Percentiles rank a stretch among this genome's conserved stretches.
Conservation (phyloP, 2,888 invertebrate species). For the Chelonus formosanus region DNA sequence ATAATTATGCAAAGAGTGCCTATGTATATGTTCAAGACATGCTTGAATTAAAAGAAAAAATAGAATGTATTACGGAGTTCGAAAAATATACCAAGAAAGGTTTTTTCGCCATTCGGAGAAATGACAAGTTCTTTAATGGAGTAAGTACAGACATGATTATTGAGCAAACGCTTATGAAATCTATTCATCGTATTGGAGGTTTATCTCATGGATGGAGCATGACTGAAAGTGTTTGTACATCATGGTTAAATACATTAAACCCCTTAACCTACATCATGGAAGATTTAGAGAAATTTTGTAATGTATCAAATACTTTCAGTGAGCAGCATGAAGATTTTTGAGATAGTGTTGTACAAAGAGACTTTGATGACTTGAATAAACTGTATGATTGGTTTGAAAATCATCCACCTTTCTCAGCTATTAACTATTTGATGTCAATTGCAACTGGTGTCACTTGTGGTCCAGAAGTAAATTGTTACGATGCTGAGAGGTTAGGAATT, state of each 20-base stretch:
- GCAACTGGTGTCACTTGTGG: slow-evolving; percentile 13
- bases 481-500: background rate
- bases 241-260: too few relatives aligned
- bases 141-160: too few relatives aligned
- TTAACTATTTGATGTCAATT: background rate
- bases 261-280: background rate
- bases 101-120: too few relatives aligned
- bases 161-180: too few relatives aligned
- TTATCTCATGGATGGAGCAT: too few relatives aligned
- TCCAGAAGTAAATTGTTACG: slow-evolving; percentile 7
- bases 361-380: too few relatives aligned
- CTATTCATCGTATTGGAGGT: too few relatives aligned
- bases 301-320: background rate
- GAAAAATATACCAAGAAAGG: too few relatives aligned
- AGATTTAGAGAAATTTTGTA: slow-evolving; percentile 4
- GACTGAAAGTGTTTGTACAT: too few relatives aligned
- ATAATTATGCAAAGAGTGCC: slow-evolving; percentile 11
- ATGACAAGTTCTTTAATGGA: too few relatives aligned
- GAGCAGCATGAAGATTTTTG: slow-evolving; percentile 12
- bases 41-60: too few relatives aligned
- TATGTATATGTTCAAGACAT: background rate
- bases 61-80: too few relatives aligned
- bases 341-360: background rate
- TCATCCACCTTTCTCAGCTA: slow-evolving; percentile 4
- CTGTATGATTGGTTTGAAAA: slow-evolving; percentile 3